A percentile compares a stretch with the other conserved stretches of the same genome.
Evolutionary conservation across 1,140 invertebrate genomes (phyloP).

Genomic region (Thaumetopoea pityocampa): DNA sequence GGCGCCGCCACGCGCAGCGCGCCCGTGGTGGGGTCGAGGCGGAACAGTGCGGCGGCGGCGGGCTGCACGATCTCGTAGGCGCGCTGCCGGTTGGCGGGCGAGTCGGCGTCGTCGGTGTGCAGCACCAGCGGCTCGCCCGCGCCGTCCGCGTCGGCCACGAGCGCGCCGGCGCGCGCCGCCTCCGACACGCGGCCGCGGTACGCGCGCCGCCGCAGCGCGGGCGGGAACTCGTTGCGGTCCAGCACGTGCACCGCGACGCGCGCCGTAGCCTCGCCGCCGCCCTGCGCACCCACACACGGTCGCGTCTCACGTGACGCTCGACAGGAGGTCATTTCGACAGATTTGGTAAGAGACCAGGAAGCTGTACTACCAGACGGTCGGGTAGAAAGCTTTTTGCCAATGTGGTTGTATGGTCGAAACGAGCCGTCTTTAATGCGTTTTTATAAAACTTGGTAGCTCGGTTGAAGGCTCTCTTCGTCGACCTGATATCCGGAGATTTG

Average conservation of each 20-base stretch:
- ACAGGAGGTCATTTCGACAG: too few species aligned
- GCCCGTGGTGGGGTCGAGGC: conserved; percentile 92
- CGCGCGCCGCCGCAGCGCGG: conserved; percentile 86
- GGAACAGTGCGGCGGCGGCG: conserved; percentile 84
- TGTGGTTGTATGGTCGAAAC: too few species aligned
- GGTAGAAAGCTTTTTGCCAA: too few species aligned
- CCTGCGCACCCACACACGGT: too few species aligned
- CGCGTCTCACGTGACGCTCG: too few species aligned
- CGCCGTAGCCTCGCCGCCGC: conserved; percentile 81
- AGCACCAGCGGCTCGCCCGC: conserved; percentile 84
- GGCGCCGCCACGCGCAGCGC: conserved; percentile 86
- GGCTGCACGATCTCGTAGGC: conserved; percentile 91
- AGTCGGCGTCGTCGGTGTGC: conserved; percentile 86
- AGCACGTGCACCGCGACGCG: conserved; percentile 86
- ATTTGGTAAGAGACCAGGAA: too few species aligned
- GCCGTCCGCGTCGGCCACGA: conserved; percentile 79
- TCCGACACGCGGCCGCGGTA: conserved; percentile 67
- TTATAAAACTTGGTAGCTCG: too few species aligned
- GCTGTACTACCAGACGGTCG: too few species aligned
- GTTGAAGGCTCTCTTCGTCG: too few species aligned
- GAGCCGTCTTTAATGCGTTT: too few species aligned
- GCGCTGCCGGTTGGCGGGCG: conserved; percentile 87
- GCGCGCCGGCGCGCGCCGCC: conserved; percentile 36
- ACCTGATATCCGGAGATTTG: too few species aligned
- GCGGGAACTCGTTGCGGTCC: conserved; percentile 92